Base-by-base conservation (phyloP, 2,888 invertebrate species). In the Drosophila algonquin region DNA sequence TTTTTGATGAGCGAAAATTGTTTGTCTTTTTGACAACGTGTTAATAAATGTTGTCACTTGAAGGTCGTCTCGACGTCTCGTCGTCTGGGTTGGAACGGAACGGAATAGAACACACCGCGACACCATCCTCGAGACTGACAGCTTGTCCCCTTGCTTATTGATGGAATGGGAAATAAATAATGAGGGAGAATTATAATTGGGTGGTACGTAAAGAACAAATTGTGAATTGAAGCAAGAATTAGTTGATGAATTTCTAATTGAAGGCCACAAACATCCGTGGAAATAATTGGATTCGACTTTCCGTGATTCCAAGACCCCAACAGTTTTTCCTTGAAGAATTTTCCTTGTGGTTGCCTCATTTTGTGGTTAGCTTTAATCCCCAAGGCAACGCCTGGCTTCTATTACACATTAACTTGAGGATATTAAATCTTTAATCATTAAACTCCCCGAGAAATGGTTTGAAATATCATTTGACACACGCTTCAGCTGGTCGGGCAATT, bases 31-130 rank as follows among this genome's bases (percentile, higher is more conserved):
- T 75, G 79, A 81, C 81, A 81, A 71, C 60, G 53, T 83, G 76
- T 71, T 82, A 83, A 83, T 79, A 77, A 81, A 67, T 64, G 54
- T 65, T 79, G 81, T 68, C 73, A 75, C 47, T 69, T 79, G 81
- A 83, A 82, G 87, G 82, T 57, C 71, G 50, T 63, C 54, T 67
- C 40, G 10, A 16, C 40, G 54, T 71, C 72, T 67, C 40, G 10
- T 30, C 40, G 54, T 71, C 72, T 71, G 62, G 50, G 51, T 56
- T 55, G 50, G 35, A 71, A 63, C 27, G n/a, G 30, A 44, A 63
- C 21, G 7, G 27, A 27, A 27, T 6, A 5, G 27, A 27, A 14
- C 10, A 47, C 14, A 35, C 40, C 40, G 6, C 40, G 40, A 40
- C 40, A 14, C 40, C 2, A 7, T 40, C 14, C 40, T 14, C 14